Percentiles rank a stretch among this genome's conserved stretches.
These are phyloP conservation scores for Adelphocoris suturalis DNA, from an alignment of 2,888 invertebrate species.

Conservation along the genomic window DNA sequence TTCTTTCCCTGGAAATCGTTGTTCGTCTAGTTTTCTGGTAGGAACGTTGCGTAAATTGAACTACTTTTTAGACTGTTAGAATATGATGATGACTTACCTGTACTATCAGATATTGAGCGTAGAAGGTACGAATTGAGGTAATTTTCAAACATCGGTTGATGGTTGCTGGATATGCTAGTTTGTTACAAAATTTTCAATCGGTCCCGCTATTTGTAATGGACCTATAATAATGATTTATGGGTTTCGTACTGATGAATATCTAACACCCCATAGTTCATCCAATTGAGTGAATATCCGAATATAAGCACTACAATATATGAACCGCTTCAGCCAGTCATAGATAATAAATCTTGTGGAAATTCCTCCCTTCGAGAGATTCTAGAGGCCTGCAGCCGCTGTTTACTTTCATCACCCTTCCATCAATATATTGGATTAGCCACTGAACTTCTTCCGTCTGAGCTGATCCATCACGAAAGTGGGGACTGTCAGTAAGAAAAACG, in stretches of 20 bases:
- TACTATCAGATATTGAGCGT: too few relatives aligned
- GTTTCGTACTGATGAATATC: neutral
- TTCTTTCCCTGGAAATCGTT: too few relatives aligned
- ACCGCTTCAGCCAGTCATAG: neutral
- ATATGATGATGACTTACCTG: too few relatives aligned
- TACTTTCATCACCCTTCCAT: neutral
- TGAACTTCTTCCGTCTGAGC: neutral
- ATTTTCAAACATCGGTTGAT: too few relatives aligned
- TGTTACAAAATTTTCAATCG: neutral
- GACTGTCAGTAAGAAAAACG: slow-evolving; percentile 10
- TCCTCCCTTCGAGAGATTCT: neutral
- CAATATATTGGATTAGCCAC: slow-evolving; percentile 32
- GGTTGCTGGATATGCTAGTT: too few relatives aligned
- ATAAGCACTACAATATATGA: neutral
- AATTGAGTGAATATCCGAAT: neutral
- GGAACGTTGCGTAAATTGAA: too few relatives aligned
- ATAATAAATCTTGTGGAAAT: too few relatives aligned
- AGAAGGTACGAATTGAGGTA: too few relatives aligned
- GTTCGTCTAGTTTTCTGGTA: too few relatives aligned
- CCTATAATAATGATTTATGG: neutral
- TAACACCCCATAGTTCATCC: neutral
- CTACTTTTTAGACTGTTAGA: too few relatives aligned
- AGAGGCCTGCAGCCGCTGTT: neutral
- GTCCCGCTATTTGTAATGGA: too few relatives aligned
- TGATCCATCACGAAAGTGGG: neutral